Conservation (phyloP, 1,140 invertebrate species). For the Epicauta chinensis region DNA sequence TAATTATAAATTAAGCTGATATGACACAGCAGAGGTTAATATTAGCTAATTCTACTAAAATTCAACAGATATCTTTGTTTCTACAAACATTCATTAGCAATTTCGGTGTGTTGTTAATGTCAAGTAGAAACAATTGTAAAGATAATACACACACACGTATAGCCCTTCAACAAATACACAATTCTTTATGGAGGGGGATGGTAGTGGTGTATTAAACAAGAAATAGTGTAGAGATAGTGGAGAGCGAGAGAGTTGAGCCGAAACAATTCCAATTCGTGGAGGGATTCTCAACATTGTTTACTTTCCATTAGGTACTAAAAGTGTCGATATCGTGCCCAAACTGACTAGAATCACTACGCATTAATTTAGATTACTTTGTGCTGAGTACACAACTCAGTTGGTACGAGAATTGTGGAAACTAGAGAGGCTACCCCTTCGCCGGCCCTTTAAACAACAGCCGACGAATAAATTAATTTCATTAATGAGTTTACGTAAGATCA, state of each 20-base stretch:
- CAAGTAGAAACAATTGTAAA: constrained; percentile 26
- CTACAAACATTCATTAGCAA: constrained; percentile 28
- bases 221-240: background rate
- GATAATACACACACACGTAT: constrained; percentile 16
- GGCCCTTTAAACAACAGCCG: too few relatives aligned
- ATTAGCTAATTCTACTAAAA: constrained; percentile 23
- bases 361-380: constrained; percentile 35
- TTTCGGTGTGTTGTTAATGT: constrained; percentile 25
- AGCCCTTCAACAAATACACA: background rate
- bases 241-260: constrained; percentile 19
- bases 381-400: constrained; percentile 20
- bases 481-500: constrained; percentile 11
- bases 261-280: constrained; percentile 28
- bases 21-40: constrained; percentile 20
- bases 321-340: constrained; percentile 34
- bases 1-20: constrained; percentile 25
- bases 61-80: constrained; percentile 27
- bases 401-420: too few relatives aligned
- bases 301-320: constrained; percentile 36
- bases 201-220: too few relatives aligned
- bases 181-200: too few relatives aligned
- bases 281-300: constrained; percentile 32
- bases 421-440: too few relatives aligned
- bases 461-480: constrained; percentile 17
- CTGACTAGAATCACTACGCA: constrained; percentile 33